A percentile compares a stretch with the other conserved stretches of the same genome.
These are phyloP conservation scores for Intoshia linei DNA, from an alignment of 1,140 invertebrate species.

Conservation along the genomic window DNA sequence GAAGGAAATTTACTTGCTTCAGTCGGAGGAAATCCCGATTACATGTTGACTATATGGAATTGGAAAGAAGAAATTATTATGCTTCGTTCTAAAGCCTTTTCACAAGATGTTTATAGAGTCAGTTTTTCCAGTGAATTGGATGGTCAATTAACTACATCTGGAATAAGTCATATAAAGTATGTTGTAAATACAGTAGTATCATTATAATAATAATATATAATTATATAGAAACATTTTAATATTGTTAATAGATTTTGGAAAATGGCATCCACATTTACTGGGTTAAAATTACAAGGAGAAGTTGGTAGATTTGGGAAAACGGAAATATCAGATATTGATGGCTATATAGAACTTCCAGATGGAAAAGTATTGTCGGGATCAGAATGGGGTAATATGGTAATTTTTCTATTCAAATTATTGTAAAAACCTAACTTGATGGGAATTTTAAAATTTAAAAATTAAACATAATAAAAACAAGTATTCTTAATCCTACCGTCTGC, in stretches of 20 bases:
- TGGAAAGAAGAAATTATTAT: conserved; percentile 40
- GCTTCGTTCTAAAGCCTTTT: conserved; percentile 40
- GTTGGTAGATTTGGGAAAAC: conserved; percentile 54
- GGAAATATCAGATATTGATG: conserved; percentile 49
- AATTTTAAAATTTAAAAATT: no score
- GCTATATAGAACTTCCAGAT: conserved; percentile 44
- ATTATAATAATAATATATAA: background rate
- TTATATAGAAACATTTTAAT: background rate
- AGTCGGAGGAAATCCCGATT: conserved; percentile 47
- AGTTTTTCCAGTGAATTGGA: conserved; percentile 42
- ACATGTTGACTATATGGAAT: conserved; percentile 48
- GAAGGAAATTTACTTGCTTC: conserved; percentile 43
- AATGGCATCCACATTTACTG: conserved; percentile 53
- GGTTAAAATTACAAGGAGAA: conserved; percentile 47
- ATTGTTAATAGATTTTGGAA: conserved; percentile 37
- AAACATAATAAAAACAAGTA: no score
- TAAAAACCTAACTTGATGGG: no score
- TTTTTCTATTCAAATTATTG: no score
- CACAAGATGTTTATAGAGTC: conserved; percentile 36
- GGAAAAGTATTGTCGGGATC: conserved; percentile 39
- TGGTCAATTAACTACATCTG: conserved; percentile 39
- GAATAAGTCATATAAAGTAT: conserved; percentile 40
- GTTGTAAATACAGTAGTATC: background rate
- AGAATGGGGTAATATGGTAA: conserved; percentile 56
- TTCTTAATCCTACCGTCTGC: no score